Evolutionary conservation across 1,140 invertebrate species (phyloP).

Genomic region (Apis cerana): DNA sequence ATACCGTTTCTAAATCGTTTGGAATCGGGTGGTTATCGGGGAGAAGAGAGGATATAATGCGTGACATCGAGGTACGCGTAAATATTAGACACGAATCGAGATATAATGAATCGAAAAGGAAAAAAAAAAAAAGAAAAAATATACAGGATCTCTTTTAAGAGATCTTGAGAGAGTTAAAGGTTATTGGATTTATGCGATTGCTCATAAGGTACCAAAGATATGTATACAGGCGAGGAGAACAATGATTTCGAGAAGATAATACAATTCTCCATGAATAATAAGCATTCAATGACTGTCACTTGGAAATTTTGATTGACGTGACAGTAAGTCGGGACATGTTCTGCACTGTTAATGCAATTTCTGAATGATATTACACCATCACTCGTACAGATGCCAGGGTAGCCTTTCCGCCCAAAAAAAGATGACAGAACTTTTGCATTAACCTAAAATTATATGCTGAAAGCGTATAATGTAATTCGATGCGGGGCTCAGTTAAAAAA

Average conservation of each 20-base stretch:
- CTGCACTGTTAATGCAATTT: slow-evolving; percentile 40
- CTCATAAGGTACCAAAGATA: background rate
- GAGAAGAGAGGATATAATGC: too few species aligned
- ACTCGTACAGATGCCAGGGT: background rate
- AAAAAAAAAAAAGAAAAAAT: too few species aligned
- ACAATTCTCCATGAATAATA: background rate
- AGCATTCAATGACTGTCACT: background rate
- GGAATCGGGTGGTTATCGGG: too few species aligned
- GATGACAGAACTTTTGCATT: slow-evolving; percentile 46
- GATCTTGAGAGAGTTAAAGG: too few species aligned
- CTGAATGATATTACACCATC: slow-evolving; percentile 17
- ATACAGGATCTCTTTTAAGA: too few species aligned
- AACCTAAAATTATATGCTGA: slow-evolving; percentile 46
- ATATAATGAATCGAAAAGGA: too few species aligned
- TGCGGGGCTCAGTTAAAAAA: slow-evolving; percentile 2
- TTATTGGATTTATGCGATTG: too few species aligned
- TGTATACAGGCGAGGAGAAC: too few species aligned
- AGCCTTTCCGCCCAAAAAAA: slow-evolving; percentile 34
- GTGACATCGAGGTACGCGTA: too few species aligned
- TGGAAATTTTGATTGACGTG: background rate
- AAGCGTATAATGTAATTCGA: slow-evolving; percentile 34
- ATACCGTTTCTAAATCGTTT: too few species aligned
- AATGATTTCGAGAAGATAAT: background rate
- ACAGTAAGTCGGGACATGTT: slow-evolving; percentile 3
- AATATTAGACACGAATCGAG: too few species aligned